These are phyloP conservation scores for Acronicta leporina DNA, from an alignment of 2,888 invertebrate genomes.

Conservation along the genomic window DNA sequence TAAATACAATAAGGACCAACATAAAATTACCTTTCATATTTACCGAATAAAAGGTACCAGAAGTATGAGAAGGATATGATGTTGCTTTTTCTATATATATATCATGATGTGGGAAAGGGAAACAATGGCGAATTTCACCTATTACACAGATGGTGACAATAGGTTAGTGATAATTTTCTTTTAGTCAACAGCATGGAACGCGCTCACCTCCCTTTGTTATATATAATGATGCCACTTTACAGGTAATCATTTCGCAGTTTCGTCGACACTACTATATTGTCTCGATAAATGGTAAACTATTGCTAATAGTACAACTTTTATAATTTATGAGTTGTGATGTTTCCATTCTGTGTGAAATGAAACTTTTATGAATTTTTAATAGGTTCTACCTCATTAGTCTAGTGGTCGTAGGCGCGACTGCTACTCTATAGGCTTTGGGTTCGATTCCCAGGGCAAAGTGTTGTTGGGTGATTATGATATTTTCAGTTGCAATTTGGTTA, in stretches of 20 bases:
- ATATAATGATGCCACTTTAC: slow-evolving; percentile 48
- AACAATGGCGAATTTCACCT: slow-evolving; percentile 70
- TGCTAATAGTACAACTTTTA: slow-evolving; percentile 29
- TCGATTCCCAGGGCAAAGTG: too few relatives aligned
- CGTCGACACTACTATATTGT: slow-evolving; percentile 39
- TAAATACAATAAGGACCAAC: slow-evolving; percentile 33
- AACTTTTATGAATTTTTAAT: slow-evolving; percentile 25
- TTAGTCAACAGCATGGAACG: slow-evolving; percentile 49
- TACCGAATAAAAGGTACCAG: slow-evolving; percentile 17
- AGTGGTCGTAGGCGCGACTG: too few relatives aligned
- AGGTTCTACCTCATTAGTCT: too few relatives aligned
- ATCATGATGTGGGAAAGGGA: slow-evolving; percentile 65
- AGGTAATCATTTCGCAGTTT: slow-evolving; percentile 50
- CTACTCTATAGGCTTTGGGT: too few relatives aligned
- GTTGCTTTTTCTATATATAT: slow-evolving; percentile 69
- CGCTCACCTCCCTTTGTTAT: slow-evolving; percentile 48
- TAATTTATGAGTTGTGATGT: slow-evolving; percentile 26
- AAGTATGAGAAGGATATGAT: slow-evolving; percentile 55
- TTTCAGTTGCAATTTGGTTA: too few relatives aligned
- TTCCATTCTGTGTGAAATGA: slow-evolving; percentile 2
- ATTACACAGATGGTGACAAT: slow-evolving; percentile 65
- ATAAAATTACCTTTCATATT: slow-evolving; percentile 45
- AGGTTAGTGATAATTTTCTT: slow-evolving; percentile 61
- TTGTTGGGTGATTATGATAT: too few relatives aligned
- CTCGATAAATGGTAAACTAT: slow-evolving; percentile 29